Conservation (phyloP, 2,113 vertebrate species). For the Nycticebus coucang region DNA sequence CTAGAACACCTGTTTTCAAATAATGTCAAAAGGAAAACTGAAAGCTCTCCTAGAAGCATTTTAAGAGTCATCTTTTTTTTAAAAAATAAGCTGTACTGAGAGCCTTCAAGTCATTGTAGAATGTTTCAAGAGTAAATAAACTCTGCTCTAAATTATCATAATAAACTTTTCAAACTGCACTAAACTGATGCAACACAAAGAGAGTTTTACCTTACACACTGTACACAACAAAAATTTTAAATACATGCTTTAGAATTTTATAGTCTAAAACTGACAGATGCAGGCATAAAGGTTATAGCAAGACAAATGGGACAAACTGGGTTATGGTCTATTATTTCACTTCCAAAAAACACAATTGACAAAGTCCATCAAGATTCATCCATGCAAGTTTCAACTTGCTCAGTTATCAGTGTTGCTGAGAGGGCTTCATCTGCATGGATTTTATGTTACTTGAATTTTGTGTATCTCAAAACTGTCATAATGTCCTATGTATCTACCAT, state of each 20-base stretch:
- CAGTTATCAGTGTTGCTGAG: too few species aligned
- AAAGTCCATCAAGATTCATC: too few species aligned
- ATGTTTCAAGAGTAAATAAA: slow-evolving; percentile 54
- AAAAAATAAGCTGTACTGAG: neutral
- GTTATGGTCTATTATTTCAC: too few species aligned
- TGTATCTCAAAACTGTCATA: too few species aligned
- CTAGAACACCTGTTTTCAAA: slow-evolving; percentile 53
- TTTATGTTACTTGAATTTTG: too few species aligned
- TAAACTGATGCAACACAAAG: slow-evolving; percentile 30
- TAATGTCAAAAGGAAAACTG: slow-evolving; percentile 51
- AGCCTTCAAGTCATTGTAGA: slow-evolving; percentile 41
- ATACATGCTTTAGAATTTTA: slow-evolving; percentile 3
- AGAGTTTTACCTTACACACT: slow-evolving; percentile 9
- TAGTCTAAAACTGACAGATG: slow-evolving; percentile 35
- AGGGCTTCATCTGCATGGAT: too few species aligned
- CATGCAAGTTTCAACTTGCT: too few species aligned
- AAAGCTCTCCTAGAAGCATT: slow-evolving; percentile 39
- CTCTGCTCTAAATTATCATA: neutral
- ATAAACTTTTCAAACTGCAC: neutral
- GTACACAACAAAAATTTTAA: slow-evolving; percentile 31
- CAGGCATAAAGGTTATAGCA: slow-evolving; percentile 30
- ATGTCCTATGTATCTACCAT: neutral
- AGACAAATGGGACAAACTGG: neutral
- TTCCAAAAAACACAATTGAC: too few species aligned
- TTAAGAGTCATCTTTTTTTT: slow-evolving; percentile 33